Evolutionary conservation across 37 sponge, comb jelly and placozoan species (phyloP).

Genomic region (Agelas oroides): DNA sequence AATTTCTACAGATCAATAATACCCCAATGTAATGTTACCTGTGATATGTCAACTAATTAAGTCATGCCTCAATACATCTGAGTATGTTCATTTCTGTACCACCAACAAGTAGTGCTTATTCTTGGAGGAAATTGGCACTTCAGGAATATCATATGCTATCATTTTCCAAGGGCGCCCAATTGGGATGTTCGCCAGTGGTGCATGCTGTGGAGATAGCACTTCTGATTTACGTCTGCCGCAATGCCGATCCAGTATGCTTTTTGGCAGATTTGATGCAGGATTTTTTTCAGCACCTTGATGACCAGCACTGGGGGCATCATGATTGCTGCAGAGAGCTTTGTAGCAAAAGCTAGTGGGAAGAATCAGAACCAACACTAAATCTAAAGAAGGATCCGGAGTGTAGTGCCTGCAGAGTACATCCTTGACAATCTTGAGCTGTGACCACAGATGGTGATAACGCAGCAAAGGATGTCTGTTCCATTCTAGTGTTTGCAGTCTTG

Average conservation of each 20-base stretch:
- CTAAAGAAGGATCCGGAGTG: conserved; percentile 21
- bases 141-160: conserved; percentile 46
- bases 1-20: no score
- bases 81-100: no score
- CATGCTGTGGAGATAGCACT: conserved; percentile 7
- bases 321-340: neutral
- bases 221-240: no score
- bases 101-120: conserved; percentile 6
- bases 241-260: no score
- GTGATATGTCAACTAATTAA: no score
- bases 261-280: no score
- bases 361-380: conserved; percentile 28
- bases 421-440: conserved; percentile 42
- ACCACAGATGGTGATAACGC: conserved; percentile 55
- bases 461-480: no score
- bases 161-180: conserved; percentile 51
- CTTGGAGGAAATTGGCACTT: conserved; percentile 43
- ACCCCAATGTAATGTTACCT: no score
- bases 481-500: no score
- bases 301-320: conserved; percentile 19
- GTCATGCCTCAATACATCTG: no score
- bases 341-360: conserved; percentile 11
- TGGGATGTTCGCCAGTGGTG: conserved; percentile 23
- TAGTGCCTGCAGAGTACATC: conserved; percentile 52
- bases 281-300: no score